Evolutionary conservation across 2,113 vertebrate species (phyloP).

Genomic region (Nanorana parkeri): DNA sequence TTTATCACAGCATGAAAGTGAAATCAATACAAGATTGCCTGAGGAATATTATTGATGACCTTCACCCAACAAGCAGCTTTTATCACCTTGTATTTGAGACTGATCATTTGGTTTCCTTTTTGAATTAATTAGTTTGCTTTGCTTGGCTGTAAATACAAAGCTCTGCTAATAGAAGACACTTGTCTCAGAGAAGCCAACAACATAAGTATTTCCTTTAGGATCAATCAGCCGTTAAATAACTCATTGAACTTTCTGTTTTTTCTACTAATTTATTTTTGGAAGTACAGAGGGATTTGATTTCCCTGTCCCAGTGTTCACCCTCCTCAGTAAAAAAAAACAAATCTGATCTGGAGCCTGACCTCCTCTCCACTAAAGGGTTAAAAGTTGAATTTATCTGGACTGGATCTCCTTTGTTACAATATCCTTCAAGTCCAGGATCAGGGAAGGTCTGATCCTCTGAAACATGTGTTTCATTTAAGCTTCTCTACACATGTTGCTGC

Average conservation of each 20-base stretch:
- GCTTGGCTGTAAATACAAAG: constrained; percentile 74
- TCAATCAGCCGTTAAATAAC: constrained; percentile 77
- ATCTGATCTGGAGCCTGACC: constrained; percentile 63
- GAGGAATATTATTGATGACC: constrained; percentile 85
- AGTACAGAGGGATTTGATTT: constrained; percentile 92
- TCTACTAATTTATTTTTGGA: constrained; percentile 82
- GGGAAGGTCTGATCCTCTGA: constrained; percentile 76
- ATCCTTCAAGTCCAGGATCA: constrained; percentile 75
- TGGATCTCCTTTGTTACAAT: constrained; percentile 79
- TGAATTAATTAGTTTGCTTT: constrained; percentile 88
- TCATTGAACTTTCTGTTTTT: constrained; percentile 86
- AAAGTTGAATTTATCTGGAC: constrained; percentile 68
- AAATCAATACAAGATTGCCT: constrained; percentile 87
- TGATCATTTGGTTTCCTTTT: constrained; percentile 85
- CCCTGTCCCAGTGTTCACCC: constrained; percentile 61
- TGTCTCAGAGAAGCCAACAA: constrained; percentile 80
- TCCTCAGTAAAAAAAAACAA: constrained; percentile 64
- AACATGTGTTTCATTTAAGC: constrained; percentile 72
- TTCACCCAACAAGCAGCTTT: constrained; percentile 84
- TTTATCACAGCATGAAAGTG: constrained; percentile 79
- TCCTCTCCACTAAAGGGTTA: constrained; percentile 61
- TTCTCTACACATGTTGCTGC: constrained; percentile 78
- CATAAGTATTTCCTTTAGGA: constrained; percentile 77
- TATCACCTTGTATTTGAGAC: constrained; percentile 86
- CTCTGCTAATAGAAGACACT: constrained; percentile 81